Evolutionary conservation across 2,888 invertebrate genomes (phyloP).

Genomic region (Chironomus riparius): DNA sequence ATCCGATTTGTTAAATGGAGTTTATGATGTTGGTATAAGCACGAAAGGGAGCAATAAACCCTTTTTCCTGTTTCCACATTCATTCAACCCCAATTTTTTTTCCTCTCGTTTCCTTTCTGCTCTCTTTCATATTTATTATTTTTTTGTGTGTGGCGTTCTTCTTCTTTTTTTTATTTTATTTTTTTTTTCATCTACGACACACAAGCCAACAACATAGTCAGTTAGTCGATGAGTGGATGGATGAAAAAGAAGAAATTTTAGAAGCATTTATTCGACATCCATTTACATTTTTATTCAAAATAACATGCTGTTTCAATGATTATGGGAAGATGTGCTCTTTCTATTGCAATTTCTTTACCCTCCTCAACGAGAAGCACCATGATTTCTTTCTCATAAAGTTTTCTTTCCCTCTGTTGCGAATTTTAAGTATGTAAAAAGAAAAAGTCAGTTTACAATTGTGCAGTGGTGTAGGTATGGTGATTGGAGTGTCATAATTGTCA

Average conservation of each 20-base stretch:
- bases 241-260: background rate
- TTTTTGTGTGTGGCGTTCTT: background rate
- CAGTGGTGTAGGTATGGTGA: too few species aligned
- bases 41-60: slow-evolving; percentile 19
- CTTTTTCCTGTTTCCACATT: slow-evolving; percentile 14
- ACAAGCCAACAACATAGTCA: background rate
- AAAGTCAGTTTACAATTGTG: too few species aligned
- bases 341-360: background rate
- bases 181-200: background rate
- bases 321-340: background rate
- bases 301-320: slow-evolving; percentile 8
- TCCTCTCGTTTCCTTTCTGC: background rate
- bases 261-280: background rate
- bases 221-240: background rate
- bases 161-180: background rate
- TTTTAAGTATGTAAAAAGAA: too few species aligned
- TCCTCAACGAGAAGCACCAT: background rate
- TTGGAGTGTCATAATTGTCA: too few species aligned
- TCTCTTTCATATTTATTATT: background rate
- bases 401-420: background rate
- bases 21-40: background rate
- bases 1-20: background rate
- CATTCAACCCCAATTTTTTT: slow-evolving; percentile 18
- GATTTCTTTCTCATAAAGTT: background rate
- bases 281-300: background rate